These are phyloP conservation scores for Megatriorchis doriae DNA, from an alignment of 2,113 vertebrate genomes.

Conservation along the genomic window DNA sequence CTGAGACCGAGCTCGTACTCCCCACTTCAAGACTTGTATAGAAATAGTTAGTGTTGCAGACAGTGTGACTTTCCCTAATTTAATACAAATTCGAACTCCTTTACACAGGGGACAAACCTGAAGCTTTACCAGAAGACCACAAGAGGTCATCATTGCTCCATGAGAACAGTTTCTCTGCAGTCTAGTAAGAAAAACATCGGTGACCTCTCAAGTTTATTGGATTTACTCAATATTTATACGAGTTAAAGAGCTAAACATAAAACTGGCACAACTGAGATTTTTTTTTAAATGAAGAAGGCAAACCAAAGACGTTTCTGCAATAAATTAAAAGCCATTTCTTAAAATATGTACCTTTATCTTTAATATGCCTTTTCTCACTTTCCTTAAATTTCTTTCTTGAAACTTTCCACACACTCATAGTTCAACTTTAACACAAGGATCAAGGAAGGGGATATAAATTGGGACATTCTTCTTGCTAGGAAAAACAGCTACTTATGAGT, in stretches of 20 bases:
- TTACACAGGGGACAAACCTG: not conserved
- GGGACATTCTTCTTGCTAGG: not conserved
- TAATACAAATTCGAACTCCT: not conserved
- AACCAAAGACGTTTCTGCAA: not conserved
- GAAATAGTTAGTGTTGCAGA: not conserved
- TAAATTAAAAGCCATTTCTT: not conserved
- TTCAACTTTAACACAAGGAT: not conserved
- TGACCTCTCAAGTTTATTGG: not conserved
- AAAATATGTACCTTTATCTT: not conserved
- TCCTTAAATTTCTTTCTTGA: not conserved
- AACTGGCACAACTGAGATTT: not conserved
- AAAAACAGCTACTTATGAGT: not conserved
- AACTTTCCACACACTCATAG: not conserved
- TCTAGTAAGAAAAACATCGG: not conserved
- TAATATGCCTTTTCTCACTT: not conserved
- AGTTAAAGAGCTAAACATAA: not conserved
- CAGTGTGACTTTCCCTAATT: not conserved
- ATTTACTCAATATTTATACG: not conserved
- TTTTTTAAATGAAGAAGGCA: not conserved
- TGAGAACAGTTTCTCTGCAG: not conserved
- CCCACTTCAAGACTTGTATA: not conserved
- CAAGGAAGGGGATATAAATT: not conserved
- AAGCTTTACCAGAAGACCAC: constrained; percentile 3
- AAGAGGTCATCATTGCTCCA: constrained; percentile 56
- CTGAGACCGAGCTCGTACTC: not conserved